Conservation (phyloP, 2,797 vertebrate genomes). For the Setipinna tenuifilis region DNA sequence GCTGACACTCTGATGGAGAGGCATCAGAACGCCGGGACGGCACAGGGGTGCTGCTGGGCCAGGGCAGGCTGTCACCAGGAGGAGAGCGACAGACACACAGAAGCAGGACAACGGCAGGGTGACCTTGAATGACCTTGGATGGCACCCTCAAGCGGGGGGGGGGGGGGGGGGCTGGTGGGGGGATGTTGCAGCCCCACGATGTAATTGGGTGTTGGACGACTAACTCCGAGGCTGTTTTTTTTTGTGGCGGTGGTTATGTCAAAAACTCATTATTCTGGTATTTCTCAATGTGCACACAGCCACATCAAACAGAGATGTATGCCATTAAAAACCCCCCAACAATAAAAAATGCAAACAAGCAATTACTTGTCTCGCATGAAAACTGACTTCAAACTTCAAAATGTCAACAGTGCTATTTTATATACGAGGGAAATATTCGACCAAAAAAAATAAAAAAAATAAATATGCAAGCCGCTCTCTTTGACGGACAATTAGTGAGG, state of each 20-base stretch:
- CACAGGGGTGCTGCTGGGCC: too few relatives aligned
- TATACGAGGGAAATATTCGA: background rate
- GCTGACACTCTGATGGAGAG: too few relatives aligned
- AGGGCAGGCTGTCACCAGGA: background rate
- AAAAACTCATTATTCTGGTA: conserved; percentile 51
- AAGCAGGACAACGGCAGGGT: background rate
- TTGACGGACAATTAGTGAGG: background rate
- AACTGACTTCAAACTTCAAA: conserved; percentile 33
- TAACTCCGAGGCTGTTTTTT: conserved; percentile 41
- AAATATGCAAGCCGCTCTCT: background rate
- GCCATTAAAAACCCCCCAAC: conserved; percentile 57
- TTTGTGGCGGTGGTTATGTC: conserved; percentile 40
- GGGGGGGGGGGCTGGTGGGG: background rate
- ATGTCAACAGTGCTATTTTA: conserved; percentile 36
- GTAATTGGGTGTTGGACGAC: conserved; percentile 49
- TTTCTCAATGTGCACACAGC: conserved; percentile 32
- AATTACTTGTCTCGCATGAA: conserved; percentile 51
- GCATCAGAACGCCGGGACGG: too few relatives aligned
- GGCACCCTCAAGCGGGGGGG: background rate
- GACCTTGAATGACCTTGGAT: conserved; percentile 55
- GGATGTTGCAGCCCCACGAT: conserved; percentile 34
- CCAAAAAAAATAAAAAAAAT: too few relatives aligned
- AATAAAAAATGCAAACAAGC: conserved; percentile 44
- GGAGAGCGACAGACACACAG: background rate
- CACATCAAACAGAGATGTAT: conserved; percentile 56